Conservation (phyloP, 2,797 vertebrate genomes). For the Anguilla pacifica region DNA sequence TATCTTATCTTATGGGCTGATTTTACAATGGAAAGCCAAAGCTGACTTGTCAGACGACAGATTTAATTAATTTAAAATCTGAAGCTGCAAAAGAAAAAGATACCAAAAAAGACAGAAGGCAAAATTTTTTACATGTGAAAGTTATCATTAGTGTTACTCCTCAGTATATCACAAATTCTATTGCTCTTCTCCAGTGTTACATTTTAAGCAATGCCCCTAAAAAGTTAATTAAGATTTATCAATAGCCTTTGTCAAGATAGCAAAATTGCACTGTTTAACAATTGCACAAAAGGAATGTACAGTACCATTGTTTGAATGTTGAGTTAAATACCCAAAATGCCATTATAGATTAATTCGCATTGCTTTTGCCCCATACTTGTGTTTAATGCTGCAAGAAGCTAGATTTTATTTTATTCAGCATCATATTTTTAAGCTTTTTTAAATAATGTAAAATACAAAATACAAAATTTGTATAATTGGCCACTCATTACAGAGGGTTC, state of each 20-base stretch:
- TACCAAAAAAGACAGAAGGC: not conserved
- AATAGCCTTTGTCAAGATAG: not conserved
- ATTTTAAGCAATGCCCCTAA: not conserved
- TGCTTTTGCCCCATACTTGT: not conserved
- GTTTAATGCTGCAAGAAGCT: not conserved
- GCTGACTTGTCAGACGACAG: not conserved
- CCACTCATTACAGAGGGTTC: too few relatives aligned
- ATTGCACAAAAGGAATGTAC: not conserved
- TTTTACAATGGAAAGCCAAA: constrained; percentile 2
- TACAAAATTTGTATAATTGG: too few relatives aligned
- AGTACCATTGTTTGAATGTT: not conserved
- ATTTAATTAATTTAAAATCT: not conserved
- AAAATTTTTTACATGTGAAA: not conserved
- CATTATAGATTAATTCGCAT: not conserved
- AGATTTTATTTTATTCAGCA: not conserved
- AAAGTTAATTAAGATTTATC: constrained; percentile 1
- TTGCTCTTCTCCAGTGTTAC: not conserved
- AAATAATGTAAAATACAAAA: too few relatives aligned
- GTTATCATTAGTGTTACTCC: not conserved
- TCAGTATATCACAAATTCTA: not conserved
- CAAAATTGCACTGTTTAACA: not conserved
- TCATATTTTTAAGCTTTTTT: not conserved
- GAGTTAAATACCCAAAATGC: not conserved
- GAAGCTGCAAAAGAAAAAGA: not conserved
- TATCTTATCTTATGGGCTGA: not conserved